Evolutionary conservation across 2,797 vertebrate species (phyloP), one percentile per base, ranked within the genome.

Genomic region (Halcyon chelicuti): DNA sequence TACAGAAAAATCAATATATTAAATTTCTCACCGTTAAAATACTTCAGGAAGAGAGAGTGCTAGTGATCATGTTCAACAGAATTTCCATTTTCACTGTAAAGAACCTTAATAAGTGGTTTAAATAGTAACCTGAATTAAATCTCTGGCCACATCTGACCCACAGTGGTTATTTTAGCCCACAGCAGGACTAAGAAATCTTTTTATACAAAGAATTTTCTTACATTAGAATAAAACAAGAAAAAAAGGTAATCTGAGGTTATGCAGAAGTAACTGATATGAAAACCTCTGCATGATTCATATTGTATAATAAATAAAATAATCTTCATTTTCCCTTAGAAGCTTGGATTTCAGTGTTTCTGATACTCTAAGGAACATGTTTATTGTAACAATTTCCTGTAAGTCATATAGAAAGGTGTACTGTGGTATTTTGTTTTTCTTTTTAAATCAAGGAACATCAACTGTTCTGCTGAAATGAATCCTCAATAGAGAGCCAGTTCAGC

Each of bases 321-420:
- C 1, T 55, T 55, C 1, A 22, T 72, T 86, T 86, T 79, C 11
- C 5, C 28, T 76, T 26, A 39, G 10, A 86, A 74, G 12, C 5
- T 47, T 65, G 0, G 0, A 49, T 86, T 92, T 86, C 40, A 52
- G 3, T 55, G 31, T 67, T 88, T 75, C 15, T 40, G 44, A 58
- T 42, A 40, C 5, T 4, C 3, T 66, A 70, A 65, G 12, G 1
- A 2, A 51, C 12, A 49, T 67, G 1, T 14, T 72, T 79, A 46
- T 65, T 62, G 12, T 33, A 35, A 63, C 1, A 0, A 29, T 39
- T 86, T 83, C 21, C 10, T 0, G 0, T 73, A 72, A 61, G 9
- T 44, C 39, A 60, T 18, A 55, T 2, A 35, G 31, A 76, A 88
- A 57, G 2, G 1, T 37, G 2, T 22, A 68, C 51, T 79, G 4